Conservation (phyloP, 2,113 vertebrate species). For the rat (Rattus norvegicus) region DNA sequence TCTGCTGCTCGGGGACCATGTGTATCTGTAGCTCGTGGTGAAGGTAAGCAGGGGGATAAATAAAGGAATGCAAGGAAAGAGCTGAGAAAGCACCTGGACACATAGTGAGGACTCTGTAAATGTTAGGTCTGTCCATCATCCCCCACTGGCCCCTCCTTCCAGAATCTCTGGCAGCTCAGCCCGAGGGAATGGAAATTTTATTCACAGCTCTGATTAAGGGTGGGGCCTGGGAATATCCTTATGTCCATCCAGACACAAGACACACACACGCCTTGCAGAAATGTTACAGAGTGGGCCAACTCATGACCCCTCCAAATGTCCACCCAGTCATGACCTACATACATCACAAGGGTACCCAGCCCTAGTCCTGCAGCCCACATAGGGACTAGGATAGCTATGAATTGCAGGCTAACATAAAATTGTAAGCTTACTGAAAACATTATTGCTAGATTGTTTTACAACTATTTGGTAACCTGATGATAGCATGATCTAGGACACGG, state of each 20-base stretch:
- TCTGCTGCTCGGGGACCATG: neutral
- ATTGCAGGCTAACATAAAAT: neutral
- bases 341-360: neutral
- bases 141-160: neutral
- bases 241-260: neutral
- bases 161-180: constrained; percentile 17
- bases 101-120: neutral
- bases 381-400: neutral
- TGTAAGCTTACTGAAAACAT: neutral
- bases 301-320: neutral
- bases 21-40: neutral
- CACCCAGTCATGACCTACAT: neutral
- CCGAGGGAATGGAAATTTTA: neutral
- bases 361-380: neutral
- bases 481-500: neutral
- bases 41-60: neutral
- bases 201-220: neutral
- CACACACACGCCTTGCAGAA: neutral
- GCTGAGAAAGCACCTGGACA: neutral
- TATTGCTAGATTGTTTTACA: neutral
- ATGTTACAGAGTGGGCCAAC: neutral
- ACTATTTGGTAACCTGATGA: neutral
- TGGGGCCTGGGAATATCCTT: too few relatives aligned
- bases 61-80: neutral
- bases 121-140: neutral